These are phyloP conservation scores for Aphelocoma coerulescens DNA, from an alignment of 2,113 vertebrate genomes.

Conservation along the genomic window DNA sequence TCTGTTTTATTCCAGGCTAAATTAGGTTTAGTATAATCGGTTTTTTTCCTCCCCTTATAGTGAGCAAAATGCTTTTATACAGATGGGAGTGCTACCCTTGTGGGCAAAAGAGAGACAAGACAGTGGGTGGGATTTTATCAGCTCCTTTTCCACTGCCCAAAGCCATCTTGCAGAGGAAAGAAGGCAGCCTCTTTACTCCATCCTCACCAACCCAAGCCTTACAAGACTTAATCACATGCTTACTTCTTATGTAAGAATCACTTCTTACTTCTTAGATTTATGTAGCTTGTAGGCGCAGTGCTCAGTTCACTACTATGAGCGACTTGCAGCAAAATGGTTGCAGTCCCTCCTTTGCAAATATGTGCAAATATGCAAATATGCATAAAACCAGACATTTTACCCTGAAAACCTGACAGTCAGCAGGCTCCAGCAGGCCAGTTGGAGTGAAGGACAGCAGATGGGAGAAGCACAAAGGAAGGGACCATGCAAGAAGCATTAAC, in stretches of 20 bases:
- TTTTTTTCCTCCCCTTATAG: background rate
- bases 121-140: background rate
- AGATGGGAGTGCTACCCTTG: background rate
- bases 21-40: background rate
- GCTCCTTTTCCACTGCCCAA: background rate
- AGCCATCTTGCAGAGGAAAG: background rate
- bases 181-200: background rate
- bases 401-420: background rate
- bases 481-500: background rate
- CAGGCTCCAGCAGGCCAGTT: background rate
- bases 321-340: background rate
- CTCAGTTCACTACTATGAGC: background rate
- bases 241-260: background rate
- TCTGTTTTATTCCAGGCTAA: background rate
- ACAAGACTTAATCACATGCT: background rate
- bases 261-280: background rate
- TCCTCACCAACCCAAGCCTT: background rate
- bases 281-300: fast-evolving
- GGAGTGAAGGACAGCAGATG: background rate
- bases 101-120: background rate
- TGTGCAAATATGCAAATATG: background rate
- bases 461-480: background rate
- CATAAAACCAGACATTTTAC: background rate
- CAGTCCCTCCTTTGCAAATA: background rate
- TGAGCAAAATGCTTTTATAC: background rate